These are phyloP conservation scores for Adelphocoris suturalis DNA, from an alignment of 2,888 invertebrate species.

Conservation along the genomic window DNA sequence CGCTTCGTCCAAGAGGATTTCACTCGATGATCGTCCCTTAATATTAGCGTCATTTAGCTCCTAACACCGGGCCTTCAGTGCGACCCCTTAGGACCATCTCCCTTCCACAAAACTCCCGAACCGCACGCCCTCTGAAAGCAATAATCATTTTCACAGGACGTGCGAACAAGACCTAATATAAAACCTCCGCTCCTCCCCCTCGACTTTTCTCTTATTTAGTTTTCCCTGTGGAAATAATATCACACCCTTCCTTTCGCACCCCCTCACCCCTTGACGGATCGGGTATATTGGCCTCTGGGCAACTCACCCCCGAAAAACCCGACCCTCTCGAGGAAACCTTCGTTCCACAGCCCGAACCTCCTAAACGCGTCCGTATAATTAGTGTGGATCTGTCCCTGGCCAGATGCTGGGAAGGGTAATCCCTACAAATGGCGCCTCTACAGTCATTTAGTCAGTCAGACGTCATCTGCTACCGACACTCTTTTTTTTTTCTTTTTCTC, in stretches of 20 bases:
- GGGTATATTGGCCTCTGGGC: conserved; percentile 58
- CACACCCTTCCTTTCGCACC: neutral
- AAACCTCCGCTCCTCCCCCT: conserved; percentile 48
- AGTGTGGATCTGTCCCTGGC: conserved; percentile 51
- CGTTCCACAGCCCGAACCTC: neutral
- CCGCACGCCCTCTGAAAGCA: conserved; percentile 25
- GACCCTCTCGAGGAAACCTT: conserved; percentile 6
- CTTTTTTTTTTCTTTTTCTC: conserved; percentile 34
- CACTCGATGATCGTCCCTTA: conserved; percentile 5
- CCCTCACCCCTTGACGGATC: conserved; percentile 58
- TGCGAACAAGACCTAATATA: conserved; percentile 65
- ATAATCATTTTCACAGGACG: conserved; percentile 64
- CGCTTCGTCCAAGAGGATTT: neutral
- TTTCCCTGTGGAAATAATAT: conserved; percentile 53
- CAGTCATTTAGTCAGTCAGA: conserved; percentile 67
- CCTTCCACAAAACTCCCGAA: neutral
- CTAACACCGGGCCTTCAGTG: neutral
- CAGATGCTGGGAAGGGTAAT: conserved; percentile 62
- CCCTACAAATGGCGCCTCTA: conserved; percentile 66
- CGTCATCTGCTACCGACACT: conserved; percentile 66
- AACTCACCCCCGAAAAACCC: neutral
- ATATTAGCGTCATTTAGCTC: conserved; percentile 37
- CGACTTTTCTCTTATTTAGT: conserved; percentile 44
- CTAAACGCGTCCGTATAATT: conserved; percentile 48
- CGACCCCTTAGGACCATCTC: conserved; percentile 15